Conservation (phyloP, 2,888 invertebrate genomes). For the Trachelus troglodyta region DNA sequence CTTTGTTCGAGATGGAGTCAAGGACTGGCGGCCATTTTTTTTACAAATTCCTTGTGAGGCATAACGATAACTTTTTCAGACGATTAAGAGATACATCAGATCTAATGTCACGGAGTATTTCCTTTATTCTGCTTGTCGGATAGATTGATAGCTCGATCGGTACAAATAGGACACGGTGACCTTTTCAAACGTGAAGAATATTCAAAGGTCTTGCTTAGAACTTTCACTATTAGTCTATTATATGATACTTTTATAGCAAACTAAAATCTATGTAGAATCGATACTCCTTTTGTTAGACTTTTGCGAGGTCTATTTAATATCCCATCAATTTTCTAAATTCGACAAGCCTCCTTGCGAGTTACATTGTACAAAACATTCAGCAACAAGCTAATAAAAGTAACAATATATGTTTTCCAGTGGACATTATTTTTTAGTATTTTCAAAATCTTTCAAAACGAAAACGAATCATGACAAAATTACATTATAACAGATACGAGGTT, state of each 20-base stretch:
- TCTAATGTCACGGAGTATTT: not conserved
- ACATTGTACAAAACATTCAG: not conserved
- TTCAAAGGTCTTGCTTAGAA: not conserved
- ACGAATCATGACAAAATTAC: not conserved
- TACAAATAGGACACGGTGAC: not conserved
- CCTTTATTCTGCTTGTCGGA: not conserved
- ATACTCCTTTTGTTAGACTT: not conserved
- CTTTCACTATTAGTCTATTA: not conserved
- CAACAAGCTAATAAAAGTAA: not conserved
- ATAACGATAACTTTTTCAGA: not conserved
- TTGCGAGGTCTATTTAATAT: not conserved
- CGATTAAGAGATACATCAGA: conserved; percentile 26
- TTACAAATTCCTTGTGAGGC: conserved; percentile 16
- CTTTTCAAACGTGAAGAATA: not conserved
- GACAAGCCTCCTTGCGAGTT: not conserved
- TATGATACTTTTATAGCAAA: not conserved
- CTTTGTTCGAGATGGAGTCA: conserved; percentile 23
- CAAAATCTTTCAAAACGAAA: not conserved
- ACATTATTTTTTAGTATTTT: not conserved
- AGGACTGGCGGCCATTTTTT: conserved; percentile 19
- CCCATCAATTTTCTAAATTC: not conserved
- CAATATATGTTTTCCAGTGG: not conserved
- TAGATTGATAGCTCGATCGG: not conserved
- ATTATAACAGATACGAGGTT: not conserved
- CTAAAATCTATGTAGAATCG: not conserved